Conservation (phyloP, 2,797 vertebrate genomes). For the Huso huso region DNA sequence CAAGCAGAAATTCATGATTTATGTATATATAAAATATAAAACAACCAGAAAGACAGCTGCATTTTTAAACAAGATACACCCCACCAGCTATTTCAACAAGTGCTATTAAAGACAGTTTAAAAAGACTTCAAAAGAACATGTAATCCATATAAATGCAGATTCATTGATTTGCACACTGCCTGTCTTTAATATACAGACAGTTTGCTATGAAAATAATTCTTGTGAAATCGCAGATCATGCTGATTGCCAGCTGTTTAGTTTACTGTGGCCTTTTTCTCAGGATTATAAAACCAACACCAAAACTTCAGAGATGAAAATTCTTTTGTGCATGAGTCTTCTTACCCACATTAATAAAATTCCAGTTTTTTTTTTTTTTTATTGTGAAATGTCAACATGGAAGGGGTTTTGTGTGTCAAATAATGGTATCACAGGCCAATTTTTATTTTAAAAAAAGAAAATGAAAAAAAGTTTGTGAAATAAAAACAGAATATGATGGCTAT, state of each 20-base stretch:
- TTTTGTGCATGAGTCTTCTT: constrained; percentile 11
- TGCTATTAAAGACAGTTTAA: constrained; percentile 24
- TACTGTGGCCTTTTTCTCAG: constrained; percentile 35
- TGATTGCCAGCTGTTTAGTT: constrained; percentile 25
- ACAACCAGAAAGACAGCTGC: constrained; percentile 22
- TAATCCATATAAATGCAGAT: constrained; percentile 24
- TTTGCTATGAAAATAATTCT: constrained; percentile 11
- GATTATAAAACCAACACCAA: constrained; percentile 55
- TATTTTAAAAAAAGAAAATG: too few relatives aligned
- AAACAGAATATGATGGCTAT: too few relatives aligned
- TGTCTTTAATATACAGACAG: constrained; percentile 30
- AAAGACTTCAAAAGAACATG: constrained; percentile 26
- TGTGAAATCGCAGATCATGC: constrained; percentile 5
- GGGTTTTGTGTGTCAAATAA: too few relatives aligned
- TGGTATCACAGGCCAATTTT: too few relatives aligned
- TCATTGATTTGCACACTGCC: constrained; percentile 17
- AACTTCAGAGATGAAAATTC: constrained; percentile 23
- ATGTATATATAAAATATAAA: constrained; percentile 31
- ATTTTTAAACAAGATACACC: neutral
- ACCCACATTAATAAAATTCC: constrained; percentile 6
- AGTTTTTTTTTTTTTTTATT: neutral
- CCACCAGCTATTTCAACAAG: neutral
- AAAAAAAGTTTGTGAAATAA: too few relatives aligned
- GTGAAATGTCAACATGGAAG: too few relatives aligned
- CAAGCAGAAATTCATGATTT: constrained; percentile 26